Evolutionary conservation across 1,140 invertebrate genomes (phyloP).

Genomic region (Neelides sp.): DNA sequence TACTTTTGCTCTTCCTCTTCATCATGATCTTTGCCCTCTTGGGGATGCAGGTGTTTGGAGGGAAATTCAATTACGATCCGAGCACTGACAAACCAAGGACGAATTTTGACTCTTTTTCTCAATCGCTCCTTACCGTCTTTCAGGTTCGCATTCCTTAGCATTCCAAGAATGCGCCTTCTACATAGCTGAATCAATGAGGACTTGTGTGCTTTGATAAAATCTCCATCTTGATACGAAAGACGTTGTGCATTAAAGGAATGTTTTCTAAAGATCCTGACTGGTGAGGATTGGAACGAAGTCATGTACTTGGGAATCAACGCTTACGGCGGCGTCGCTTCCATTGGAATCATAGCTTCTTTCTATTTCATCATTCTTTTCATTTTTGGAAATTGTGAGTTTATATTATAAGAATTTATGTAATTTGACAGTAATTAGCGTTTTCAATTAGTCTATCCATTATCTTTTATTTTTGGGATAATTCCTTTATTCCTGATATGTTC

Average conservation of each 20-base stretch:
- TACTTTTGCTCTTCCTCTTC: slow-evolving; percentile 94
- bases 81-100: slow-evolving; percentile 67
- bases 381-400: slow-evolving; percentile 88
- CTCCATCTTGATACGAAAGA: too few relatives aligned
- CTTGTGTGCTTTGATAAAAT: too few relatives aligned
- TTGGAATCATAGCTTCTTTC: slow-evolving; percentile 79
- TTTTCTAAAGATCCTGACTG: slow-evolving; percentile 77
- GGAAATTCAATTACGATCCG: slow-evolving; percentile 87
- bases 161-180: too few relatives aligned
- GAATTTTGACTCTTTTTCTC: slow-evolving; percentile 98
- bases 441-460: neutral
- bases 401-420: slow-evolving; percentile 8
- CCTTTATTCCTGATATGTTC: neutral
- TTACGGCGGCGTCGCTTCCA: slow-evolving; percentile 80
- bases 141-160: too few relatives aligned
- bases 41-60: slow-evolving; percentile 91
- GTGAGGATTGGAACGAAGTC: slow-evolving; percentile 98
- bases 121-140: slow-evolving; percentile 94
- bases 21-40: slow-evolving; percentile 98
- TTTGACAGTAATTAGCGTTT: neutral
- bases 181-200: too few relatives aligned
- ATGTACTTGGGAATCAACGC: slow-evolving; percentile 97
- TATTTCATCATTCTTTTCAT: slow-evolving; percentile 99
- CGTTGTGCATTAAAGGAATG: too few relatives aligned
- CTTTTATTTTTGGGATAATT: neutral